Base-by-base conservation (phyloP, 2,888 invertebrate species). In the Lasioglossum zephyrum region DNA sequence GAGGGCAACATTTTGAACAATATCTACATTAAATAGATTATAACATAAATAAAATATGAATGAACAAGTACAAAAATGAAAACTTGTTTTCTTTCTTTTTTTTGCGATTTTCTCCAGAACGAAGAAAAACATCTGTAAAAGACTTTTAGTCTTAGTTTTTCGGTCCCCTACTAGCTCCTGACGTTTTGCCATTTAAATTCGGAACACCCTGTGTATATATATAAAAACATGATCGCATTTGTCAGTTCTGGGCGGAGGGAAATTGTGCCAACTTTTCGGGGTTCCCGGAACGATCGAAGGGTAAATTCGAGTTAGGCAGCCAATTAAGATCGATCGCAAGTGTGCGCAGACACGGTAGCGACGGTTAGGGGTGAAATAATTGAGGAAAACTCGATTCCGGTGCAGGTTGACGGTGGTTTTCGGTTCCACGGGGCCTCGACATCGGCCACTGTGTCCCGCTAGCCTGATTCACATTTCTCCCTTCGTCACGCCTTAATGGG, bases 251-350 rank as follows among this genome's bases (percentile, higher is more conserved):
- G 63, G 31, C 31, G 6, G 16, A 31, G 31, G 26, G 63, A 63
- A 63, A 63, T 63, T 63, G 63, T 63, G 63, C 6, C 63, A 63
- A 63, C 2, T 31, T 63, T 31, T 63, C 60, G 26, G 26, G 60
- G 60, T 26, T 26, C 11, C 77, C 69, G 73, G 44, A 22, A 80
- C 88, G 77, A 86, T 88, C 87, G 84, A 84, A 77, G 69, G 85
- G 86, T 82, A 87, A 79, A 88, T 87, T 83, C 73, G 49, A 66
- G 70, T 72, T 49, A 77, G 86, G 81, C 66, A 82, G 90, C 88
- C 88, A 92, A 92, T 92, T 90, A 91, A 90, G 90, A 91, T 91
- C 92, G 89, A 90, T 92, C 89, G 74, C 81, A 88, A 88, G 89
- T 90, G 86, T 39, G 63, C 31, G 47, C 73, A 41, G 69, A 77